Conservation (phyloP, 2,797 vertebrate genomes). For the Bufotes viridis region DNA sequence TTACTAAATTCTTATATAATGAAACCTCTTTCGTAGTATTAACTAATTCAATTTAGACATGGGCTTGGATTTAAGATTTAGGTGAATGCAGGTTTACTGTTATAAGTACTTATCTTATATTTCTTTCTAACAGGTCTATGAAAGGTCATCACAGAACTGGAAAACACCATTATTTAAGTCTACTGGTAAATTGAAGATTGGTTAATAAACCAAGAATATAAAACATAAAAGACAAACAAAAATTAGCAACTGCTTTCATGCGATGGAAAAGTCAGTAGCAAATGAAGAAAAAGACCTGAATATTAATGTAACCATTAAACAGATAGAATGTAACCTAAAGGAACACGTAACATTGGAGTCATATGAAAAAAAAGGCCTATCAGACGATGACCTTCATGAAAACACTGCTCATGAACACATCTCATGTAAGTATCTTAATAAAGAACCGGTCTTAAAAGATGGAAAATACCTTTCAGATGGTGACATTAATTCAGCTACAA, state of each 20-base stretch:
- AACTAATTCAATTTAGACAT: neutral
- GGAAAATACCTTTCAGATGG: neutral
- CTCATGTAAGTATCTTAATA: neutral
- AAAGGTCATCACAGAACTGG: neutral
- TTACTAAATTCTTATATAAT: neutral
- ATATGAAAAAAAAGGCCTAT: neutral
- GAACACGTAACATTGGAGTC: neutral
- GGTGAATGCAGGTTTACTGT: neutral
- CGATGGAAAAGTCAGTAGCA: neutral
- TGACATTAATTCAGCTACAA: neutral
- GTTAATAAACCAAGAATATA: neutral
- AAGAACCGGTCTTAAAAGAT: neutral
- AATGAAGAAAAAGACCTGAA: neutral
- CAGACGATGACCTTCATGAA: neutral
- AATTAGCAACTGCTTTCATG: neutral
- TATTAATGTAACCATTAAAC: neutral
- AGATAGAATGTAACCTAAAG: neutral
- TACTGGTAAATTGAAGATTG: neutral
- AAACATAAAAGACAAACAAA: neutral
- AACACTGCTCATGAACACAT: neutral
- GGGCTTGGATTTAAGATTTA: neutral
- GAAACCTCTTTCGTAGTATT: neutral
- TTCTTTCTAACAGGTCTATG: conserved; percentile 31
- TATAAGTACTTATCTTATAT: neutral
- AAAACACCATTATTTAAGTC: neutral